Percentiles rank a stretch among this genome's conserved stretches.
Conservation (phyloP, 2,888 invertebrate species). For the Salticus scenicus region DNA sequence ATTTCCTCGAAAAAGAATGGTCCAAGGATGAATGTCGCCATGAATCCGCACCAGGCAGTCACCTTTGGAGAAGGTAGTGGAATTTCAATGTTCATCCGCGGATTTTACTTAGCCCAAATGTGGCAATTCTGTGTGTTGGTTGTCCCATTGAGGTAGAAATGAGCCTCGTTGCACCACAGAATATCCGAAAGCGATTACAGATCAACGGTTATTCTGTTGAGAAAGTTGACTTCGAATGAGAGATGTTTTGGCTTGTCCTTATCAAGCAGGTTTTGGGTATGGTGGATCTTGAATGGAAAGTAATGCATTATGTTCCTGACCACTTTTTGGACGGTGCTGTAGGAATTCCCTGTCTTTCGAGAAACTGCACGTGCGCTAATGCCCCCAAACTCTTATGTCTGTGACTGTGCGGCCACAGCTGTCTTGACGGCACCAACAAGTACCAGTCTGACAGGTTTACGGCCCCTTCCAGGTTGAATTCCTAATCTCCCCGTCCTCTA, state of each 20-base stretch:
- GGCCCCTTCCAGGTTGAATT: neutral
- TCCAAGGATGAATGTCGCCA: neutral
- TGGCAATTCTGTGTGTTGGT: constrained; percentile 13
- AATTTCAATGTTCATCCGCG: neutral
- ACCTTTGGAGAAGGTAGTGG: neutral
- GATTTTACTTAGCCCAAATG: constrained; percentile 10
- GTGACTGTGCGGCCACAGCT: constrained; percentile 17
- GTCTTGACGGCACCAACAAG: constrained; percentile 10
- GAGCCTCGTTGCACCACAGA: constrained; percentile 8
- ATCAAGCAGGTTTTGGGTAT: neutral
- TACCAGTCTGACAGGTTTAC: neutral
- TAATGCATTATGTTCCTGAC: constrained; percentile 23
- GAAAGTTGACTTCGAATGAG: neutral
- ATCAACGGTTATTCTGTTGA: constrained; percentile 16
- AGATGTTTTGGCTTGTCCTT: neutral
- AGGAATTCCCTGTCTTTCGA: neutral
- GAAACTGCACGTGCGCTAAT: neutral
- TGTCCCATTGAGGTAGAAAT: constrained; percentile 1
- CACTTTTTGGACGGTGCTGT: constrained; percentile 18
- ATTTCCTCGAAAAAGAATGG: neutral
- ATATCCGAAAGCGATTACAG: constrained; percentile 6
- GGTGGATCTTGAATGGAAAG: constrained; percentile 15
- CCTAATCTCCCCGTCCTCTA: constrained; percentile 1
- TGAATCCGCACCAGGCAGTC: neutral
- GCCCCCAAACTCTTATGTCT: neutral